phyloP scores from a whole-genome alignment of 1,140 invertebrate genomes.

The Bombus confusus region DNA sequence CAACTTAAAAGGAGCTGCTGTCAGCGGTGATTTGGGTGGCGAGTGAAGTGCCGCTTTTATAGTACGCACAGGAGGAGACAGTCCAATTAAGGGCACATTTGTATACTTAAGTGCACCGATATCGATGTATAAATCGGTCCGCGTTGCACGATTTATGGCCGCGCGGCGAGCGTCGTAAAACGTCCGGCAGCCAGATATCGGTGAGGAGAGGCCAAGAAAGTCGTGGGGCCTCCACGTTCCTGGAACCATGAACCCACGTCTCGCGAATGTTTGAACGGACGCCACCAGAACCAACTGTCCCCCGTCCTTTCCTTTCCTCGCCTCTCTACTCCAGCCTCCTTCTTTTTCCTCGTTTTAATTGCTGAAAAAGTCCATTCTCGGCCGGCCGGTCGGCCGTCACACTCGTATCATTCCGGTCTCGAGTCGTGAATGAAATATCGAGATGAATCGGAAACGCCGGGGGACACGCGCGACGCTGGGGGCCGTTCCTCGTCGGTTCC shows the following conservation, averaged over 20 bases:
- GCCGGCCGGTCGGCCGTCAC: conserved; percentile 6
- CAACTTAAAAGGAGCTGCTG: conserved; percentile 61
- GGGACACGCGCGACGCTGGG: conserved; percentile 13
- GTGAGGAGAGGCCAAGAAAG: conserved; percentile 26
- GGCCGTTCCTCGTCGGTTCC: not conserved
- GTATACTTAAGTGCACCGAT: conserved; percentile 75
- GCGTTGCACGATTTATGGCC: conserved; percentile 73
- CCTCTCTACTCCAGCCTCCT: not conserved
- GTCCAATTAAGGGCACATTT: conserved; percentile 78
- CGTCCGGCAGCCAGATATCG: conserved; percentile 57
- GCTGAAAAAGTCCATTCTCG: conserved; percentile 40
- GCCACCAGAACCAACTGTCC: conserved; percentile 7
- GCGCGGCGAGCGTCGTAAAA: conserved; percentile 77
- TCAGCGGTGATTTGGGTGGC: conserved; percentile 64
- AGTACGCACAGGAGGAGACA: conserved; percentile 67
- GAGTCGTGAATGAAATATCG: conserved; percentile 44
- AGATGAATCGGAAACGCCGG: conserved; percentile 29
- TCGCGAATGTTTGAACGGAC: conserved; percentile 31
- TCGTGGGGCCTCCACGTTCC: conserved; percentile 45
- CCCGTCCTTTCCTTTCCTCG: too few relatives aligned
- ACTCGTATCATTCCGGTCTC: conserved; percentile 6
- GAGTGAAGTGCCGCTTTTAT: conserved; percentile 67
- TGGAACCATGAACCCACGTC: conserved; percentile 54
- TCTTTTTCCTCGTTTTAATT: conserved; percentile 33
- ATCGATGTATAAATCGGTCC: conserved; percentile 76